Conservation (phyloP, 1,140 invertebrate genomes). For the Stenopsyche tienmushanensis region DNA sequence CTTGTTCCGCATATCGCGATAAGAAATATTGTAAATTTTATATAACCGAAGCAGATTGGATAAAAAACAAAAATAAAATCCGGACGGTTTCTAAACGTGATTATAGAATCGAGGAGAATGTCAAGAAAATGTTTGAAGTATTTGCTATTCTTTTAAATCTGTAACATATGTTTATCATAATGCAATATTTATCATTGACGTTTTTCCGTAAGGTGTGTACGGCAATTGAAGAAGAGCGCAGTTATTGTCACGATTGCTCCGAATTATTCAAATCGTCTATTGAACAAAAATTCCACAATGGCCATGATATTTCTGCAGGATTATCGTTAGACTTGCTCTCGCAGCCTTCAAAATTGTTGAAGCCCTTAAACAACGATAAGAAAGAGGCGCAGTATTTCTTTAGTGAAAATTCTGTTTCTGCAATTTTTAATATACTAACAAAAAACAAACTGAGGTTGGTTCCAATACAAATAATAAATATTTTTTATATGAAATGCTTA, state of each 20-base stretch:
- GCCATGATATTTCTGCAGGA: constrained; percentile 52
- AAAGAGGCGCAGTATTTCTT: constrained; percentile 79
- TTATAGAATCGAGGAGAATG: too few species aligned
- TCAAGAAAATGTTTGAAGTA: too few species aligned
- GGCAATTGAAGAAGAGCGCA: constrained; percentile 26
- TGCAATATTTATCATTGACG: constrained; percentile 56
- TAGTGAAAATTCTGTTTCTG: constrained; percentile 52
- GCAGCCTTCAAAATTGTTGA: constrained; percentile 62
- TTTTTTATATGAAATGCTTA: too few species aligned
- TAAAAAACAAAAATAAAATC: constrained; percentile 51
- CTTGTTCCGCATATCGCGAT: constrained; percentile 78
- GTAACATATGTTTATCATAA: constrained; percentile 54
- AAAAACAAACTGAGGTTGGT: constrained; percentile 56
- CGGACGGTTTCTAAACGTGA: not conserved
- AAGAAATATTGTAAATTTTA: constrained; percentile 72
- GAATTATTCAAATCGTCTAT: constrained; percentile 55
- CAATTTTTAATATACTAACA: constrained; percentile 56
- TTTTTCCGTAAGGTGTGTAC: constrained; percentile 49
- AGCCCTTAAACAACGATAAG: constrained; percentile 63
- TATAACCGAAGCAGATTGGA: constrained; percentile 57
- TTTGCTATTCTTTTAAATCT: not conserved
- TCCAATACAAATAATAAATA: too few species aligned
- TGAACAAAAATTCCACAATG: constrained; percentile 52
- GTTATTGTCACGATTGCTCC: constrained; percentile 66
- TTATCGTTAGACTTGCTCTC: constrained; percentile 55